Evolutionary conservation across 2,888 invertebrate species (phyloP).

Genomic region (Toxonevra muliebris): DNA sequence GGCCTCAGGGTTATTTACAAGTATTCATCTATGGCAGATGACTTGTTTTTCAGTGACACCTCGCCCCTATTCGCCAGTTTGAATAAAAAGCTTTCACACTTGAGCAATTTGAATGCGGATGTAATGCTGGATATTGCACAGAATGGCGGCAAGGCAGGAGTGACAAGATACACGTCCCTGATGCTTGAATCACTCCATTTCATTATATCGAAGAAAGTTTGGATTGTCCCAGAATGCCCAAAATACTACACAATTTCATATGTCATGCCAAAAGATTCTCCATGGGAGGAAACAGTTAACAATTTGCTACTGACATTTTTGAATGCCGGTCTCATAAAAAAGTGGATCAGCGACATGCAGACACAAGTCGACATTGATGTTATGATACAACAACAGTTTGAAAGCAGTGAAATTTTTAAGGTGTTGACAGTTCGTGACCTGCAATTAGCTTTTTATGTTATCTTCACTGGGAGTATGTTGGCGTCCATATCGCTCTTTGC

Average conservation of each 20-base stretch:
- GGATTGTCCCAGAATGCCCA: conserved; percentile 64
- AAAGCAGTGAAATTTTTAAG: conserved; percentile 44
- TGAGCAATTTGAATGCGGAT: conserved; percentile 52
- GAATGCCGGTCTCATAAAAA: conserved; percentile 59
- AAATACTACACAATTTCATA: conserved; percentile 63
- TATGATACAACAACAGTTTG: conserved; percentile 39
- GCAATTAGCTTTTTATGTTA: conserved; percentile 62
- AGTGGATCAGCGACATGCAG: conserved; percentile 61
- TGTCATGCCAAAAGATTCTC: conserved; percentile 58
- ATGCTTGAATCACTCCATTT: conserved; percentile 54
- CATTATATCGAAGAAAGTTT: conserved; percentile 48
- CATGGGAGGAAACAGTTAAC: conserved; percentile 60
- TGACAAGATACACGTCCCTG: conserved; percentile 56
- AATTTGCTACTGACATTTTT: conserved; percentile 53
- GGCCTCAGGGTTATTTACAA: conserved; percentile 61
- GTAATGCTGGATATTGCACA: conserved; percentile 51
- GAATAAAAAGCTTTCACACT: conserved; percentile 51
- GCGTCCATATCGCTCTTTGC: conserved; percentile 43
- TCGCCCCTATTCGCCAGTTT: conserved; percentile 59
- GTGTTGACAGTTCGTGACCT: conserved; percentile 59
- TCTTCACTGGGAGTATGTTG: conserved; percentile 54
- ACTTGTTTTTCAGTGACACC: conserved; percentile 61
- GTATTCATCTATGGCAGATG: conserved; percentile 62
- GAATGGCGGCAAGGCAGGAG: conserved; percentile 53
- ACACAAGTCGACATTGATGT: conserved; percentile 43